Evolutionary conservation across 2,113 vertebrate genomes (phyloP).

Genomic region (Cephalopterus ornatus): DNA sequence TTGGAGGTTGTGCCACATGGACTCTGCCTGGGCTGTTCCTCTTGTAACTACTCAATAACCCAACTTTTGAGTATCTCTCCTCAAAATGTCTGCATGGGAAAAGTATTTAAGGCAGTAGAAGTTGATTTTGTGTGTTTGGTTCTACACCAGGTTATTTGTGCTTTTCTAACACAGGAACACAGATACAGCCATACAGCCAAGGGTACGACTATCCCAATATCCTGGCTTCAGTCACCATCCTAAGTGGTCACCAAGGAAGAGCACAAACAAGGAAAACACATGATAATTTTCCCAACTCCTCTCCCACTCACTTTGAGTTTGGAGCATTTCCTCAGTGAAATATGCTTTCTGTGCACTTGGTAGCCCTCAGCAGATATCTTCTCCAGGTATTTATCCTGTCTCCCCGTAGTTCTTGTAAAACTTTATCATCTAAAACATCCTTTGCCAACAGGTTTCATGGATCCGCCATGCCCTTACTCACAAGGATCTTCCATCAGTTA

Average conservation of each 20-base stretch:
- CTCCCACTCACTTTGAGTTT: background rate
- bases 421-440: background rate
- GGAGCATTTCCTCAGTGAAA: background rate
- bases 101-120: background rate
- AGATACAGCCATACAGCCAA: background rate
- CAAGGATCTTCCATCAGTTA: background rate
- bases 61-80: background rate
- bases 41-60: background rate
- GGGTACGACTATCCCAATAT: background rate
- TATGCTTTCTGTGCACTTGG: background rate
- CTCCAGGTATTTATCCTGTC: background rate
- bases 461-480: background rate
- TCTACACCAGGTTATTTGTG: background rate
- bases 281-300: background rate
- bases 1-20: background rate
- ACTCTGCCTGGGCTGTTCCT: background rate
- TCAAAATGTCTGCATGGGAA: background rate
- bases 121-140: background rate
- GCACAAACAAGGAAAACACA: background rate
- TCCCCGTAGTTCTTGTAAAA: slow-evolving; percentile 6
- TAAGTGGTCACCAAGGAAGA: background rate
- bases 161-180: background rate
- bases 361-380: background rate
- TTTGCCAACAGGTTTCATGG: background rate
- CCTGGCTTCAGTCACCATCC: background rate